Percentiles rank a stretch among this genome's conserved stretches.
Evolutionary conservation across 2,113 vertebrate species (phyloP).

Genomic region (Gymnobelideus leadbeateri): DNA sequence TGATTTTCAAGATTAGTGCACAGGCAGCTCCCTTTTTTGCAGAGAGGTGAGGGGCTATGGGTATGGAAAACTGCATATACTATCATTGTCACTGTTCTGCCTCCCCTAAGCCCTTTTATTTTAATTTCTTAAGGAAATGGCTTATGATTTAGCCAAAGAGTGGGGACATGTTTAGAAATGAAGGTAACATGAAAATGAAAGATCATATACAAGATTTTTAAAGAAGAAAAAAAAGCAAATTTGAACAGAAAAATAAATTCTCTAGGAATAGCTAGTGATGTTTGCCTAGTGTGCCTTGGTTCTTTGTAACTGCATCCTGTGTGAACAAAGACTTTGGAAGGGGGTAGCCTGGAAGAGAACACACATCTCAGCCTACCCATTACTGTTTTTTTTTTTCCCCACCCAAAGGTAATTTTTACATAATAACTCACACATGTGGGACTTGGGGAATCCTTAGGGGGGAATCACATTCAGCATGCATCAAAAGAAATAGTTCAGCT

Average conservation of each 20-base stretch:
- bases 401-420: constrained; percentile 67
- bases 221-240: neutral
- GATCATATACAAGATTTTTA: neutral
- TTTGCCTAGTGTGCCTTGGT: neutral
- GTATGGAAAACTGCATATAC: neutral
- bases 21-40: neutral
- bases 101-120: neutral
- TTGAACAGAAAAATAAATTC: neutral
- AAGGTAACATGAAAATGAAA: neutral
- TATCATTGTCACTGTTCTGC: neutral
- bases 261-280: neutral
- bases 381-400: constrained; percentile 55
- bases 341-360: neutral
- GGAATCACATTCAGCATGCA: constrained; percentile 77
- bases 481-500: constrained; percentile 79
- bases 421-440: constrained; percentile 80
- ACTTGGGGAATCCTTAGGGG: constrained; percentile 73
- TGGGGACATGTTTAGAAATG: neutral
- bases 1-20: neutral
- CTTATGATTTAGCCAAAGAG: neutral
- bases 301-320: neutral
- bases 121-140: neutral
- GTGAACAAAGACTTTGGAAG: constrained; percentile 25
- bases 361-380: neutral
- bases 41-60: neutral